These are phyloP conservation scores for Pycnomerus fuliginosus DNA, from an alignment of 2,888 invertebrate genomes.

Conservation along the genomic window DNA sequence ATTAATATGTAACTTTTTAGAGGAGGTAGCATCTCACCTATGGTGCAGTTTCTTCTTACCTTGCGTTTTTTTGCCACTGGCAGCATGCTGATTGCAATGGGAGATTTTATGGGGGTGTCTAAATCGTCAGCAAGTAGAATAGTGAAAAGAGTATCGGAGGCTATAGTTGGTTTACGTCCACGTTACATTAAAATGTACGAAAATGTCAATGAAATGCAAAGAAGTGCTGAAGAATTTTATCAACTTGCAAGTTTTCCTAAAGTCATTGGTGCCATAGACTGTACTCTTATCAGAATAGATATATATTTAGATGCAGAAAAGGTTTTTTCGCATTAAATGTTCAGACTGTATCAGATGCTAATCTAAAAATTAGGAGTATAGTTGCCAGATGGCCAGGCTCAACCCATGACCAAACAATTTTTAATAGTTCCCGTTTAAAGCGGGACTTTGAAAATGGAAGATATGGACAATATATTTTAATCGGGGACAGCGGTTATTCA, in stretches of 20 bases:
- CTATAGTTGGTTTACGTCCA: conserved; percentile 1
- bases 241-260: background rate
- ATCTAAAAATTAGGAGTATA: conserved; percentile 21
- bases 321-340: conserved; percentile 39
- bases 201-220: background rate
- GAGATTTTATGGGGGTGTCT: conserved; percentile 1
- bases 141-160: conserved; percentile 3
- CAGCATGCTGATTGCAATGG: background rate
- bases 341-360: conserved; percentile 32
- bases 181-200: conserved; percentile 2
- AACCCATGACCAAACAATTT: conserved; percentile 40
- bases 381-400: conserved; percentile 37
- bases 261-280: conserved; percentile 1
- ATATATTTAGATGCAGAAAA: conserved; percentile 31
- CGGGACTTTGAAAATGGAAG: conserved; percentile 5
- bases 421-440: conserved; percentile 32
- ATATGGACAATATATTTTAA: conserved; percentile 6
- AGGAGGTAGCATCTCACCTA: background rate
- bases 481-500: conserved; percentile 12
- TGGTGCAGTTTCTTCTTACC: conserved; percentile 1
- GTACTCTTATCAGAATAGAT: conserved; percentile 1
- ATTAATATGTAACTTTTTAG: conserved; percentile 1
- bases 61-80: conserved; percentile 1
- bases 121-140: conserved; percentile 3
- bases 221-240: conserved; percentile 3